Percentiles rank a stretch among this genome's conserved stretches.
phyloP scores from a whole-genome alignment of 2,113 vertebrate genomes.

The Jacana jacana region DNA sequence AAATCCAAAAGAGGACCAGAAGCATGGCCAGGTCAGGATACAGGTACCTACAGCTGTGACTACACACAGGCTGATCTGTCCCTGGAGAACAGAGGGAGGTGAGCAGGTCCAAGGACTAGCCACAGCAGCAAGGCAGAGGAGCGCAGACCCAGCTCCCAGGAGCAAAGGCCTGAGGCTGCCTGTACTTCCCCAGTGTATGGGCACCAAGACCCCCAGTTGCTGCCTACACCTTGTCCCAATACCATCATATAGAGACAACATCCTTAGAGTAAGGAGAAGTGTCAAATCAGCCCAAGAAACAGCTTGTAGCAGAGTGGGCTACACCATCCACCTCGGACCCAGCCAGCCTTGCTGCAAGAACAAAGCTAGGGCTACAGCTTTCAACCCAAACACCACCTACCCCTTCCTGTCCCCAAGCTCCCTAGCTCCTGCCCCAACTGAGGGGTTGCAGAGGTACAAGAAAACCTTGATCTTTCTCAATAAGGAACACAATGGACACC shows the following conservation, averaged over 20 bases:
- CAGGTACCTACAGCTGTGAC: not conserved
- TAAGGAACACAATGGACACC: rapidly evolving
- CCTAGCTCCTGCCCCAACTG: rapidly evolving
- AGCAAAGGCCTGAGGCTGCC: not conserved
- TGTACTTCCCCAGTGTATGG: not conserved
- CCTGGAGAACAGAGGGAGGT: not conserved
- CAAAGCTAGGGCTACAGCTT: not conserved
- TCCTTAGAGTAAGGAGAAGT: rapidly evolving
- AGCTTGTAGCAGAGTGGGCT: not conserved
- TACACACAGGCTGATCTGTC: not conserved
- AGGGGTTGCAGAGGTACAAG: rapidly evolving
- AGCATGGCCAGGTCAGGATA: rapidly evolving
- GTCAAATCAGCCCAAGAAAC: rapidly evolving
- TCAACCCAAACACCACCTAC: not conserved
- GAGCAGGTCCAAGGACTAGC: not conserved
- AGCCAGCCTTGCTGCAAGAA: not conserved
- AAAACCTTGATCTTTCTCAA: rapidly evolving
- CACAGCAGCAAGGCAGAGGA: not conserved
- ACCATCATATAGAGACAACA: not conserved
- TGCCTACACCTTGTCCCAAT: not conserved
- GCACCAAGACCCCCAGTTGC: not conserved
- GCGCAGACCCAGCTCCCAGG: not conserved
- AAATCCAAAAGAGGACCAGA: not conserved
- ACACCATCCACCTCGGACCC: not conserved
- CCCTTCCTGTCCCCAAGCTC: no score